These are phyloP conservation scores for Dendrolimus kikuchii DNA, from an alignment of 1,140 invertebrate species.

Conservation along the genomic window DNA sequence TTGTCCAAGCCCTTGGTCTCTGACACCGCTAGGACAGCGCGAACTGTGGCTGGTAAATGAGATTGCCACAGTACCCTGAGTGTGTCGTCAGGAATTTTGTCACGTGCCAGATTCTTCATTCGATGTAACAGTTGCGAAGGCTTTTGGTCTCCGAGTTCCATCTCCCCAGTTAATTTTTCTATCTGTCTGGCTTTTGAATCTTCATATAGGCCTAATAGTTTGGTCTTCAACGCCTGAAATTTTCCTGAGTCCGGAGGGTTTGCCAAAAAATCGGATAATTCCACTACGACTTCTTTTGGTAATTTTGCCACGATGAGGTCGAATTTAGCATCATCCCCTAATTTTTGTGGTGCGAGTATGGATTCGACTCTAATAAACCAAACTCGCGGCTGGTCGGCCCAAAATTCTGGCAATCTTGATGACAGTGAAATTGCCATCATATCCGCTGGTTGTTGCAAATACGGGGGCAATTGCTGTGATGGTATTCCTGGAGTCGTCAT, in stretches of 20 bases:
- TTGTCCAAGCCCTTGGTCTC: conserved; percentile 11
- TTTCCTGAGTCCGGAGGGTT: conserved; percentile 5
- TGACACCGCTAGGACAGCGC: no score
- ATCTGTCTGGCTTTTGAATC: conserved; percentile 1
- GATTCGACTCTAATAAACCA: not conserved
- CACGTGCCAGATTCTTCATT: conserved; percentile 5
- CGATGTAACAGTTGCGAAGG: not conserved
- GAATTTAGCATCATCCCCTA: no score
- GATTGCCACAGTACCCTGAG: no score
- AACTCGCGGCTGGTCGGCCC: not conserved
- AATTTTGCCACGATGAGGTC: no score
- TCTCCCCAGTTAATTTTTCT: conserved; percentile 3
- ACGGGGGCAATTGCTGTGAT: no score
- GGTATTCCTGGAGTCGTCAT: no score
- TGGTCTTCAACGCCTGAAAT: not conserved
- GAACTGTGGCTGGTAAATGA: no score
- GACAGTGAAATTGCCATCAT: not conserved
- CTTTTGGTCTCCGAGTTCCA: conserved; percentile 3
- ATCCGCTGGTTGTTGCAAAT: no score
- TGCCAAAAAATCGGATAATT: not conserved
- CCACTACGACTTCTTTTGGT: no score
- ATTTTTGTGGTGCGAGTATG: not conserved
- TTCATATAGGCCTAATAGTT: conserved; percentile 2
- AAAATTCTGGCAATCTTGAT: not conserved
- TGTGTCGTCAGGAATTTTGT: no score